Evolutionary conservation across 2,113 vertebrate species (phyloP).

Genomic region (Pterocles burchelli): DNA sequence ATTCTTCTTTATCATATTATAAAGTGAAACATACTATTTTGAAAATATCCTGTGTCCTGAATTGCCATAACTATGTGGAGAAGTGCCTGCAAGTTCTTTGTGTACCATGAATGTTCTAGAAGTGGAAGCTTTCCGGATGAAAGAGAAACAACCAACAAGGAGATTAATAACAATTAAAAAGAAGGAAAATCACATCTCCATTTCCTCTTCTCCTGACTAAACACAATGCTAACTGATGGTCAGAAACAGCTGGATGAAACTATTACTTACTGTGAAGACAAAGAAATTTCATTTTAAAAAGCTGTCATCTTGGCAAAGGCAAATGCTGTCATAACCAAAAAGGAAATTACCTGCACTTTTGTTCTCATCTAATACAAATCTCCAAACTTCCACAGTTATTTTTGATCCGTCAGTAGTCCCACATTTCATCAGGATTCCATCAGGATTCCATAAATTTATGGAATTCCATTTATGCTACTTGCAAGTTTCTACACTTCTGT

Average conservation of each 20-base stretch:
- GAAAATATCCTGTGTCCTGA: background rate
- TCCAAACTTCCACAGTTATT: background rate
- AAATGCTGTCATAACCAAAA: background rate
- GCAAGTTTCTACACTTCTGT: background rate
- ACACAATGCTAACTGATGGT: background rate
- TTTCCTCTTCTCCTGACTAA: constrained; percentile 9
- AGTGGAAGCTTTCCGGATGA: background rate
- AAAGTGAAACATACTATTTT: constrained; percentile 12
- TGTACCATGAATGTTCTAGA: background rate
- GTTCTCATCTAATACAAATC: background rate
- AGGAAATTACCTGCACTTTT: background rate
- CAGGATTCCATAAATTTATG: no score
- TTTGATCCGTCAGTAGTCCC: background rate
- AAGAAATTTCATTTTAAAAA: background rate
- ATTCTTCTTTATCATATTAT: constrained; percentile 38
- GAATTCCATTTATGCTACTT: background rate
- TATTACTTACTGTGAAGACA: background rate
- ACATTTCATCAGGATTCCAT: no score
- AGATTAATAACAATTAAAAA: background rate
- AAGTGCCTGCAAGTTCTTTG: background rate
- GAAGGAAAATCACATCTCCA: background rate
- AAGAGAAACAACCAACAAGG: background rate
- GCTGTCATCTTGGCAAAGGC: background rate
- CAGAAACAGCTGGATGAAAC: constrained; percentile 13
- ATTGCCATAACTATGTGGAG: background rate